phyloP scores from a whole-genome alignment of 30 jellyfish, hydroid and myxozoan species.

The Phacellophora camtschatica region DNA sequence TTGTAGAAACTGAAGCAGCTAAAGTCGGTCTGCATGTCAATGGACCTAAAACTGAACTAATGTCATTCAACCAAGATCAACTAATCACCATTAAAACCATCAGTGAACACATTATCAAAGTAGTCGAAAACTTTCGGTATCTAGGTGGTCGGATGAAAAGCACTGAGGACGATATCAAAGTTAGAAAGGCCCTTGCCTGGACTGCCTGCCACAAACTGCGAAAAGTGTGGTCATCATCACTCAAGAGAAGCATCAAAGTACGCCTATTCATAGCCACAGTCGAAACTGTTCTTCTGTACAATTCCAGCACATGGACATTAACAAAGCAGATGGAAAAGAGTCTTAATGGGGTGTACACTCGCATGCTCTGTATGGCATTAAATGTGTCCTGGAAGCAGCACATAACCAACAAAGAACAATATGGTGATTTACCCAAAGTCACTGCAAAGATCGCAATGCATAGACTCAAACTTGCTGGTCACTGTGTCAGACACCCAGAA shows the following conservation, averaged over 20 bases:
- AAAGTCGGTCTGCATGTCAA: no score
- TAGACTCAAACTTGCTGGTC: neutral
- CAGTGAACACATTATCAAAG: neutral
- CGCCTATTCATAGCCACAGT: neutral
- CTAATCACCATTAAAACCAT: neutral
- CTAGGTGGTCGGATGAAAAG: slow-evolving; percentile 1
- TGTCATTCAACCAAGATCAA: neutral
- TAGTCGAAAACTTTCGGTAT: neutral
- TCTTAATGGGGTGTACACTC: no score
- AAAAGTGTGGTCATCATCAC: neutral
- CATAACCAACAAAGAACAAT: neutral
- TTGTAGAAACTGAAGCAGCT: no score
- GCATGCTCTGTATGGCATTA: neutral
- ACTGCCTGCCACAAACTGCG: neutral
- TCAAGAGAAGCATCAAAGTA: neutral
- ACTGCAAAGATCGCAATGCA: no score
- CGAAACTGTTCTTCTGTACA: slow-evolving; percentile 5
- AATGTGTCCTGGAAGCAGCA: no score
- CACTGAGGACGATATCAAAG: neutral
- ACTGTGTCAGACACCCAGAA: neutral
- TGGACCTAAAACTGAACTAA: neutral
- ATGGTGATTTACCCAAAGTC: neutral
- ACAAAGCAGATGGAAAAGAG: no score
- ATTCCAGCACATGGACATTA: no score
- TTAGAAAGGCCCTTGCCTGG: slow-evolving; percentile 13